Evolutionary conservation across 2,797 vertebrate species (phyloP), one percentile per base, ranked within the genome.

Genomic region (Esox lucius): DNA sequence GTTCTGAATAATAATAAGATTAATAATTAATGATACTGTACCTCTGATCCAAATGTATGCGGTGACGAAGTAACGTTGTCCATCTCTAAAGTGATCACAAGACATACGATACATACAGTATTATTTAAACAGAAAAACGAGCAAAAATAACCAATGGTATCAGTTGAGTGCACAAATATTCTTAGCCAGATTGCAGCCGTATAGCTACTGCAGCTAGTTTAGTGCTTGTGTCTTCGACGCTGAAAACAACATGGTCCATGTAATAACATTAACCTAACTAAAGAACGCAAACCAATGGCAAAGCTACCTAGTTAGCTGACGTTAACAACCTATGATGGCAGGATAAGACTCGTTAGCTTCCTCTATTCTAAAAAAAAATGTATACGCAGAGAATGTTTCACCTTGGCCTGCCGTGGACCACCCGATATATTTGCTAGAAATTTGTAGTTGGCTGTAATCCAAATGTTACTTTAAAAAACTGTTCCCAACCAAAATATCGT

Each of bases 21-120:
- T 24, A 28, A 31, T 70, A 79, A 75, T 71, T 67, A 16, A n/a
- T 56, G 56, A 24, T 59, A 80, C 90, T 89, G 35, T 48, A 93
- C 92, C 91, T 92, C 90, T 13, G 92, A 73, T 64, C 91, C 87
- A 80, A 90, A 92, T 4, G 88, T 80, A 31, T 87, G 84, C 19
- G 90, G 86, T 68, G 92, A 90, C 76, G 90, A 90, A 85, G 90
- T 84, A 22, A 89, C 85, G 81, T 92, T 90, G 71, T 89, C 92
- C 91, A 93, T 93, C 87, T 78, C 86, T 28, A 39, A 62, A 0
- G 9, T 71, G 71, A 53, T 53, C 49, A 39, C 35, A 31, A 31
- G 28, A 31, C 28, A 39, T 39, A 5, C 35, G 35, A 39, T 8
- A 39, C 35, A 39, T 39, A 39, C 35, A 39, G 35, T 39, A 39